A percentile compares a stretch with the other conserved stretches of the same genome.
Evolutionary conservation across 1,140 invertebrate species (phyloP).

Genomic region (Prorops nasuta): DNA sequence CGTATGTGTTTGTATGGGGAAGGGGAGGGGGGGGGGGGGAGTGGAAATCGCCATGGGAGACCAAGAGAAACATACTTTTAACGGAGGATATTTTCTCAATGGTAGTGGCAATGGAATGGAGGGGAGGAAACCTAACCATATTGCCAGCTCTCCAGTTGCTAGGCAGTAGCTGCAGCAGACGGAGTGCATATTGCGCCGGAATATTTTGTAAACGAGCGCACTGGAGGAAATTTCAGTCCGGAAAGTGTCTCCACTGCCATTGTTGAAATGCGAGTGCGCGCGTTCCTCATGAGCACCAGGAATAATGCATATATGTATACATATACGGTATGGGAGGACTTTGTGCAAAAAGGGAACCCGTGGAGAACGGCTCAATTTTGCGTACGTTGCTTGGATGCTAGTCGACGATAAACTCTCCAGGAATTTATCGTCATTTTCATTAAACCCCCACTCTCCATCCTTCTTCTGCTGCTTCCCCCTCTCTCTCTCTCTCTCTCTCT

Average conservation of each 20-base stretch:
- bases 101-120: too few relatives aligned
- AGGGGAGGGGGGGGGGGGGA: too few relatives aligned
- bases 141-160: conserved; percentile 6
- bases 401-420: too few relatives aligned
- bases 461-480: too few relatives aligned
- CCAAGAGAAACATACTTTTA: neutral
- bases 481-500: too few relatives aligned
- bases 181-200: neutral
- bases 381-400: neutral
- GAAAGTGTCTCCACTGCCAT: conserved; percentile 3
- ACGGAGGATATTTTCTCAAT: neutral
- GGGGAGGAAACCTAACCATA: conserved; percentile 5
- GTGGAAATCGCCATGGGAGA: neutral
- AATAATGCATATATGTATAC: too few relatives aligned
- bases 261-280: conserved; percentile 5
- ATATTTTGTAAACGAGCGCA: conserved; percentile 1
- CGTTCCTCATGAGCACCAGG: conserved; percentile 1
- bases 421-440: too few relatives aligned
- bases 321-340: too few relatives aligned
- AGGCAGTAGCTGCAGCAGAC: neutral
- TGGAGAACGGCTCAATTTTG: too few relatives aligned
- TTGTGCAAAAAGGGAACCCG: too few relatives aligned
- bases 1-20: too few relatives aligned
- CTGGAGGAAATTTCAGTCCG: conserved; percentile 1
- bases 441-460: too few relatives aligned